These are phyloP conservation scores for Osmerus eperlanus DNA, from an alignment of 2,113 vertebrate genomes.

Conservation along the genomic window DNA sequence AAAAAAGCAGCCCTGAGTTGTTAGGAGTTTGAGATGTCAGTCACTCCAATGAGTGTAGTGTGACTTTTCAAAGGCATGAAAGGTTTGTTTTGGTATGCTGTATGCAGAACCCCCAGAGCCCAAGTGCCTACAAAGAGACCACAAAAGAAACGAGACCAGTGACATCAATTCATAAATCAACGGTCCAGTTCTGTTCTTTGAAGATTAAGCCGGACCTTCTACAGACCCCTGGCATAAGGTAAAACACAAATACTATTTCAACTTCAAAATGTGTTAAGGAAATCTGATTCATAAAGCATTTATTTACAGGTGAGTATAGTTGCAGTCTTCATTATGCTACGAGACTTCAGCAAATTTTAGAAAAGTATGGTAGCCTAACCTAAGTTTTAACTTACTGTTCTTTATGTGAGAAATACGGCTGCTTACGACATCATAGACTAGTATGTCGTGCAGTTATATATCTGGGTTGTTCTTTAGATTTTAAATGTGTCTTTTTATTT, in stretches of 20 bases:
- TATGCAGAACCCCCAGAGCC: conserved; percentile 34
- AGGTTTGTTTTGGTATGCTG: conserved; percentile 60
- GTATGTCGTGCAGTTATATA: no score
- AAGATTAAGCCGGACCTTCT: conserved; percentile 45
- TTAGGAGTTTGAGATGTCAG: conserved; percentile 20
- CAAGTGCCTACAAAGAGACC: conserved; percentile 29
- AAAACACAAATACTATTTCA: not conserved
- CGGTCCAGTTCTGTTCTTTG: conserved; percentile 38
- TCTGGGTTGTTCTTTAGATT: no score
- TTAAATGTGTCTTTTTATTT: no score
- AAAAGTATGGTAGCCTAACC: no score
- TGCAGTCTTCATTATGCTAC: not conserved
- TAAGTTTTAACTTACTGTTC: no score
- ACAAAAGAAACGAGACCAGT: conserved; percentile 45
- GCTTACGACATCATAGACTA: no score
- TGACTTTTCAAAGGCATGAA: conserved; percentile 50
- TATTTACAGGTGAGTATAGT: not conserved
- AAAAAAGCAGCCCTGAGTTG: no score
- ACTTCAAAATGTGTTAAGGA: not conserved
- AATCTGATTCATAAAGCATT: not conserved
- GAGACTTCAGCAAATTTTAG: no score
- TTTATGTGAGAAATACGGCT: no score
- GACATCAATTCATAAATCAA: conserved; percentile 63
- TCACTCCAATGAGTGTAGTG: conserved; percentile 21
- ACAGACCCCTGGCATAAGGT: conserved; percentile 22